Evolutionary conservation across 2,113 vertebrate genomes (phyloP).

Genomic region (Alouatta palliata): DNA sequence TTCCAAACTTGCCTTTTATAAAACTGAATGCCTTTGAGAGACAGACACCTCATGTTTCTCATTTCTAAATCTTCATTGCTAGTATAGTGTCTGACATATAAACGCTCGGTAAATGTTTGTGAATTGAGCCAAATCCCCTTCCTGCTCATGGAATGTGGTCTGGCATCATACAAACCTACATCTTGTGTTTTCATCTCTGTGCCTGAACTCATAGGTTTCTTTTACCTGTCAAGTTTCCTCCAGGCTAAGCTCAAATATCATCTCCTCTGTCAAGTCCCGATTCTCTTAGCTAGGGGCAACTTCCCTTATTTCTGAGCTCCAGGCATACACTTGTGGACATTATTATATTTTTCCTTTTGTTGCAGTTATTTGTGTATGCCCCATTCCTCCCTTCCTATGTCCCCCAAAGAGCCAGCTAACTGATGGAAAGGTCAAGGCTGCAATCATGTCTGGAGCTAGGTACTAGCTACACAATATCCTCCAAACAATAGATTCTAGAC

Average conservation of each 20-base stretch:
- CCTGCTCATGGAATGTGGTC: neutral
- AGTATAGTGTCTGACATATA: neutral
- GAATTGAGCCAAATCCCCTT: neutral
- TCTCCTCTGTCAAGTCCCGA: neutral
- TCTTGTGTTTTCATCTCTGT: neutral
- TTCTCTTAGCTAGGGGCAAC: neutral
- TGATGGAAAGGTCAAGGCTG: neutral
- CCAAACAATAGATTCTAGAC: neutral
- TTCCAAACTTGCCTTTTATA: conserved; percentile 39
- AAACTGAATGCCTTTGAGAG: conserved; percentile 9
- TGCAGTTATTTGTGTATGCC: neutral
- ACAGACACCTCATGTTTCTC: neutral
- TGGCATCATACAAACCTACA: neutral
- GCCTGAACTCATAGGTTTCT: neutral
- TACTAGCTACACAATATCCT: neutral
- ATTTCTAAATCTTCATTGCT: neutral
- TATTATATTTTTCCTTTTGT: neutral
- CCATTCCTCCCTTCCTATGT: neutral
- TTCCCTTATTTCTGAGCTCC: neutral
- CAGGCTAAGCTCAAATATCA: neutral
- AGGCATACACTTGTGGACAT: neutral
- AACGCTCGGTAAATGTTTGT: neutral
- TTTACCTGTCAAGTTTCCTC: neutral
- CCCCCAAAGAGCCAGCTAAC: neutral
- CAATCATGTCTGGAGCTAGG: neutral